Percentiles rank a stretch among this genome's conserved stretches.
Conservation (phyloP, 2,797 vertebrate genomes). For the Sorex maritimensis region DNA sequence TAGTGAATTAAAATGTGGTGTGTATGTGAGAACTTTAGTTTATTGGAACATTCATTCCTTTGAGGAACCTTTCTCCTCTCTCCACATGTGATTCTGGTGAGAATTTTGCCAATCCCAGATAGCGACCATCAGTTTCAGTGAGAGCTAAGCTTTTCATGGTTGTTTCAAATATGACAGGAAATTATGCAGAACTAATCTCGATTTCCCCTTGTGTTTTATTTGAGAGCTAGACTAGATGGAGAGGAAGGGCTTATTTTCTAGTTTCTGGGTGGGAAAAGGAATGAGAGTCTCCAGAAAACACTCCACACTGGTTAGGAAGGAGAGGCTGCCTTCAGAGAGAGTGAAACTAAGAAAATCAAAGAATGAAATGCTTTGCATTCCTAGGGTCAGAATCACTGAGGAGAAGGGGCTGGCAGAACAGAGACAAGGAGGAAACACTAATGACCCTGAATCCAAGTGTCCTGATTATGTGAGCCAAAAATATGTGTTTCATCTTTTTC, state of each 20-base stretch:
- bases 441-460: not conserved
- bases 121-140: not conserved
- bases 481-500: not conserved
- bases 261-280: not conserved
- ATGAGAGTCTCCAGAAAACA: not conserved
- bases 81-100: not conserved
- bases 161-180: constrained; percentile 15
- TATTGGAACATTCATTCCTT: not conserved
- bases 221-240: not conserved
- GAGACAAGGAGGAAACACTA: no score
- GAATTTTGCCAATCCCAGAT: not conserved
- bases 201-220: not conserved
- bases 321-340: not conserved
- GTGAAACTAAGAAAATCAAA: not conserved
- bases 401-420: not conserved
- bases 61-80: not conserved
- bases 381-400: not conserved
- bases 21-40: not conserved
- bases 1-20: not conserved
- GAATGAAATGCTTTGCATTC: no score
- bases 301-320: not conserved
- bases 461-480: not conserved
- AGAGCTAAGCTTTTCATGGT: not conserved
- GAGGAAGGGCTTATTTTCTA: constrained; percentile 15
- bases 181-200: not conserved